Evolutionary conservation across 1,140 invertebrate species (phyloP).

Genomic region (Pteromalus puparum): DNA sequence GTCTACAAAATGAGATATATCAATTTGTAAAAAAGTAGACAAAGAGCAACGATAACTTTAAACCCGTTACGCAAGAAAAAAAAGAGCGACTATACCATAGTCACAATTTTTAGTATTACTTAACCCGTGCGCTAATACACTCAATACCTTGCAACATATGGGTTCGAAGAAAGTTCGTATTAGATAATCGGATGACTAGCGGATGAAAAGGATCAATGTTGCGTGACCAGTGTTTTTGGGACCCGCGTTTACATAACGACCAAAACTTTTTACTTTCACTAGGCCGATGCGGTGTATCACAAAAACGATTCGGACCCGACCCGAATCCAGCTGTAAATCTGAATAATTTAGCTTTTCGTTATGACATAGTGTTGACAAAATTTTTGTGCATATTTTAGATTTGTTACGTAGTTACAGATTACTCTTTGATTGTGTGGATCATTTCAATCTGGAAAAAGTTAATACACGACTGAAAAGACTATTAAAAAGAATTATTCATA

Average conservation of each 20-base stretch:
- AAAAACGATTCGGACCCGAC: not conserved
- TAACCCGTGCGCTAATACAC: conserved; percentile 3
- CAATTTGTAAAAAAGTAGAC: no score
- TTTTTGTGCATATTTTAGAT: not conserved
- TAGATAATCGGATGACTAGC: conserved; percentile 30
- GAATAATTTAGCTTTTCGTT: not conserved
- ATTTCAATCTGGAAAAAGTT: no score
- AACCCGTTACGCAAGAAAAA: not conserved
- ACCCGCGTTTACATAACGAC: conserved; percentile 34
- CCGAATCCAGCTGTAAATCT: not conserved
- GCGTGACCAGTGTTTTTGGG: conserved; percentile 29
- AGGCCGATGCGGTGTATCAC: conserved; percentile 2
- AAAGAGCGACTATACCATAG: not conserved
- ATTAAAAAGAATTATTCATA: no score
- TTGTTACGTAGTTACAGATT: no score
- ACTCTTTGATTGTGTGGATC: no score
- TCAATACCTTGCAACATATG: not conserved
- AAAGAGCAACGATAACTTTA: not conserved
- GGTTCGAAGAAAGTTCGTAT: conserved; percentile 39
- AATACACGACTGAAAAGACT: no score
- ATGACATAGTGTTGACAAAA: not conserved
- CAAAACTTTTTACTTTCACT: conserved; percentile 45
- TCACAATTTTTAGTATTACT: not conserved
- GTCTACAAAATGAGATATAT: not conserved
- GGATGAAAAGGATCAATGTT: not conserved